Evolutionary conservation across 2,888 invertebrate species (phyloP), one percentile per base, ranked within the genome.

Genomic region (Drosophila aldrichi): DNA sequence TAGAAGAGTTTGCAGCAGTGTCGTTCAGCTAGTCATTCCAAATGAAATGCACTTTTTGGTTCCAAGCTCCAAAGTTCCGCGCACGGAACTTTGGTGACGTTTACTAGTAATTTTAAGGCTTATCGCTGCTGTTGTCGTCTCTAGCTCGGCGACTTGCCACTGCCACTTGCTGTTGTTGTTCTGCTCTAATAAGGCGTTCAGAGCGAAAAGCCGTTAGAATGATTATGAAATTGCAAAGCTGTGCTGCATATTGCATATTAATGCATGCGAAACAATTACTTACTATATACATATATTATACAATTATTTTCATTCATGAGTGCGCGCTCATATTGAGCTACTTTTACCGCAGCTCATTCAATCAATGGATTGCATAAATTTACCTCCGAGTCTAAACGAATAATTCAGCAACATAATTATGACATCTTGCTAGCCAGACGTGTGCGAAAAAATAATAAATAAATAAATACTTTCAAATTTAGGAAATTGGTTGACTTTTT

Each of bases 211-310:
- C 88, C 89, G 83, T 83, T 83, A 83, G 87, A 81, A 78, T 84
- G 71, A 88, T 88, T 86, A 88, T 68, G 81, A 83, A 83, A 83
- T 67, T 81, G 81, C 84, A 68, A 59, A 68, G 38, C 68, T 55
- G 52, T 52, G n/a, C 56, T 48, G 72, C 29, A 61, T 60, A 65
- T 65, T 54, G 72, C 75, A 78, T 41, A 56, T 73, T 65, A 43
- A 55, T 73, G 46, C 43, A 36, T 41, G 40, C 49, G 22, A 25
- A 62, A 46, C 58, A 67, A 29, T 59, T 61, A 75, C 55, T 59
- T 58, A 41, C 51, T 69, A 44, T 46, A 48, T 25, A 44, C 2
- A 22, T 20, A 48, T 79, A 79, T 77, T 77, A 77, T 70, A 79
- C 77, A 79, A 77, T 77, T 76, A 77, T 79, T 70, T 77, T 57